Percentiles rank a stretch among this genome's conserved stretches.
phyloP scores from a whole-genome alignment of 1,140 invertebrate genomes.

The Psilanteris sp. region DNA sequence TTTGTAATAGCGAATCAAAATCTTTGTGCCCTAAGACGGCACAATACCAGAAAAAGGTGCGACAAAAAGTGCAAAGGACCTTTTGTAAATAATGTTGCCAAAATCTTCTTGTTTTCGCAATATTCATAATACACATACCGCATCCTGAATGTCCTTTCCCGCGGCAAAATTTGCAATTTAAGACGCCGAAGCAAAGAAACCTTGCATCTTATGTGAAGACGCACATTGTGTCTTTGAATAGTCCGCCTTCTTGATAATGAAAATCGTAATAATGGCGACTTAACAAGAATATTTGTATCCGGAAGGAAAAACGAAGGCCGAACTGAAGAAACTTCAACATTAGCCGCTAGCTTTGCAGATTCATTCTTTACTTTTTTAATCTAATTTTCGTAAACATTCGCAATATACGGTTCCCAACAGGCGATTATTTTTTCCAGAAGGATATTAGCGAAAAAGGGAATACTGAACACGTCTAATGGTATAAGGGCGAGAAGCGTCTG shows the following conservation, averaged over 20 bases:
- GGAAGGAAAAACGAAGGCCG: neutral
- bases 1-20: too few species aligned
- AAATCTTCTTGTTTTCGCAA: slow-evolving; percentile 22
- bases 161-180: slow-evolving; percentile 62
- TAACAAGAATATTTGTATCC: slow-evolving; percentile 5
- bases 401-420: neutral
- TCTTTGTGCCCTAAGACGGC: slow-evolving; percentile 5
- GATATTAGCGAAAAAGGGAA: slow-evolving; percentile 34
- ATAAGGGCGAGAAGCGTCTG: slow-evolving; percentile 54
- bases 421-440: slow-evolving; percentile 24
- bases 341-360: neutral
- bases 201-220: slow-evolving; percentile 28
- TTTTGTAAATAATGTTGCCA: slow-evolving; percentile 17
- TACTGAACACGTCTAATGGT: slow-evolving; percentile 45
- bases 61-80: slow-evolving; percentile 29
- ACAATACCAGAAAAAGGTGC: slow-evolving; percentile 1
- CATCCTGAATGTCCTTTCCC: slow-evolving; percentile 44
- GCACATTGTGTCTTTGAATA: slow-evolving; percentile 55
- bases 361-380: slow-evolving; percentile 2
- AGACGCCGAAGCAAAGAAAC: slow-evolving; percentile 53
- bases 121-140: slow-evolving; percentile 14
- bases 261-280: slow-evolving; percentile 27
- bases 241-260: slow-evolving; percentile 38
- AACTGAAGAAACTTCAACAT: neutral
- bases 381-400: slow-evolving; percentile 2